Conservation (phyloP, 2,888 invertebrate species). For the Electrophaes corylata region DNA sequence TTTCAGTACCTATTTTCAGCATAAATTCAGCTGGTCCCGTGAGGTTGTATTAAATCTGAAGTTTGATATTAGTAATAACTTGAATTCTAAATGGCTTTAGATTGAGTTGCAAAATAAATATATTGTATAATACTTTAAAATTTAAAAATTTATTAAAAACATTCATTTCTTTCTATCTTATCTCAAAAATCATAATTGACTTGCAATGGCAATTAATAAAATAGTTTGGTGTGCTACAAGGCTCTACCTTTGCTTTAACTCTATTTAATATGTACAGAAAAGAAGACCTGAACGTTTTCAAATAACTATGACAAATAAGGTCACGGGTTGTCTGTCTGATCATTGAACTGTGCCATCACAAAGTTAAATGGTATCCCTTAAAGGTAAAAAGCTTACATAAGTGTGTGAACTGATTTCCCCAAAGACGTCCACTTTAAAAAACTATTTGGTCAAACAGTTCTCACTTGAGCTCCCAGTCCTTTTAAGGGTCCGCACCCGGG, state of each 20-base stretch:
- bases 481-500: not conserved
- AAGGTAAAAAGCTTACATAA: not conserved
- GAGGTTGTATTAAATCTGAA: conserved; percentile 19
- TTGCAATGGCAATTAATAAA: not conserved
- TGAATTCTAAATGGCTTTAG: conserved; percentile 15
- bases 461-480: conserved; percentile 11
- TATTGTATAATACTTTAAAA: not conserved
- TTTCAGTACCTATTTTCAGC: not conserved
- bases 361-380: not conserved
- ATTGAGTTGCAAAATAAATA: not conserved
- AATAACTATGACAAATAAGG: not conserved
- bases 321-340: not conserved
- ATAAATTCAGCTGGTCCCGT: not conserved
- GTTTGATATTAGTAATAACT: conserved; percentile 12
- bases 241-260: not conserved
- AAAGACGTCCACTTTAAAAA: not conserved
- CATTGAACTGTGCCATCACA: not conserved
- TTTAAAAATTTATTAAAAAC: no score
- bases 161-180: no score
- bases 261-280: conserved; percentile 1
- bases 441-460: conserved; percentile 14
- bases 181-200: no score
- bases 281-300: not conserved
- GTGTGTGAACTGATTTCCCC: conserved; percentile 13
- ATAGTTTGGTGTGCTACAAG: not conserved